Base-by-base conservation (phyloP, 2,113 vertebrate species). In the Callaeas wilsoni region DNA sequence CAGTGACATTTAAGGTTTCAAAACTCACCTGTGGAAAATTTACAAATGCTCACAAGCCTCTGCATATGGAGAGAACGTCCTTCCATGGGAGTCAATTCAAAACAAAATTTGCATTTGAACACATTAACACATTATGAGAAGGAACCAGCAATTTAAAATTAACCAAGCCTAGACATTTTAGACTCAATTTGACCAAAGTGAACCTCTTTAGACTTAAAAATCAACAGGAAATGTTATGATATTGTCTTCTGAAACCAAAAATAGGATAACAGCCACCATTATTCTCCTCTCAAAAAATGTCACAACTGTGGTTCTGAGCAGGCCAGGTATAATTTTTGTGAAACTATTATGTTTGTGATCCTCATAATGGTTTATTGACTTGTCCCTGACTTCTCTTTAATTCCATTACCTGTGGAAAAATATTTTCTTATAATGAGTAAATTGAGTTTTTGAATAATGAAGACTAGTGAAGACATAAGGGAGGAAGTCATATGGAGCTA, bases 331-430 rank as follows among this genome's bases (percentile, higher is more conserved):
- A 46, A 90, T 44, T 87, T 91, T 62, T 67, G 59, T 77, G 41
- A 69, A 46, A 68, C 14, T 44, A 47, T 25, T 39, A 50, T 74
- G 84, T 85, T 88, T 94, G 35, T 93, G 76, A 94, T 49, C 62
- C 62, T 86, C n/a, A 9, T 90, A 92, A 95, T 62, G 67, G 76
- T 96, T 97, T 97, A 97, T 91, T 95, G 94, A 97, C 96, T 97
- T 87, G 32, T 46, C 59, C 41, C 64, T 67, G 73, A 84, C 47
- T 94, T 95, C 44, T 29, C 41, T 84, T 95, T 92, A 87, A 86
- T 93, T 95, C 55, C 81, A 89, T 87, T 94, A 83, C 59, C 46
- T 71, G 42, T 83, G 67, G 70, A 20, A 97, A 97, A 94, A 86
- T 92, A 71, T 80, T 96, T 95, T 87, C 64, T 90, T 91, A 68